Base-by-base conservation (phyloP, 2,113 vertebrate species). In the Leptobrachium leishanense region DNA sequence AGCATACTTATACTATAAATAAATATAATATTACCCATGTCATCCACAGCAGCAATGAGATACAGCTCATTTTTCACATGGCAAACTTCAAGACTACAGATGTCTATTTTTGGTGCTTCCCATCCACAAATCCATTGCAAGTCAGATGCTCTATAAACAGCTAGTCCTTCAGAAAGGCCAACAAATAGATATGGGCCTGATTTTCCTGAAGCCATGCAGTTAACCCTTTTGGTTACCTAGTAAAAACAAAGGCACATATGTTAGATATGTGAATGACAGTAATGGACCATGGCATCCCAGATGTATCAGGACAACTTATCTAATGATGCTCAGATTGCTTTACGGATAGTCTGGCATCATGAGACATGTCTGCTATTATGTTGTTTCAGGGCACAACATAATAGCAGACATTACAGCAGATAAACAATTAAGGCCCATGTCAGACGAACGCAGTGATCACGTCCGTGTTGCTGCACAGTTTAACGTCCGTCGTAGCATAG, bases 1-100 rank as follows among this genome's bases (percentile, higher is more conserved):
- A 15, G 13, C 10, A 59, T 59, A 10, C 10, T 40, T 53, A 57
- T 39, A 72, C 39, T 54, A 12, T 70, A 13, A 43, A 4, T 46
- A 39, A 5, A 40, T 39, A 11, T 72, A 74, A 13, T 20, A 54
- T 63, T 83, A 97, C 95, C 96, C 88, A 92, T 93, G 75, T 96
- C 93, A 91, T 97, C 96, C 85, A 95, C 81, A 9, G 93, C 86
- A 64, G 88, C 84, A 2, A 95, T 82, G 43, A 94, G 75, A 0
- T 93, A 90, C 43, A 73, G 39, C 0, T 80, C 82, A 0, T 75
- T 87, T 67, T 87, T 86, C 73, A 93, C n/a, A 44, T 85, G 82
- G 0, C 76, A 88, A 76, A 89, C 87, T 10, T 53, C 87, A 84
- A 95, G 77, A 76, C 84, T 88, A 43, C 88, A 91, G 12, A 97